Conservation (phyloP, 2,797 vertebrate species). For the Phrynocephalus forsythii region DNA sequence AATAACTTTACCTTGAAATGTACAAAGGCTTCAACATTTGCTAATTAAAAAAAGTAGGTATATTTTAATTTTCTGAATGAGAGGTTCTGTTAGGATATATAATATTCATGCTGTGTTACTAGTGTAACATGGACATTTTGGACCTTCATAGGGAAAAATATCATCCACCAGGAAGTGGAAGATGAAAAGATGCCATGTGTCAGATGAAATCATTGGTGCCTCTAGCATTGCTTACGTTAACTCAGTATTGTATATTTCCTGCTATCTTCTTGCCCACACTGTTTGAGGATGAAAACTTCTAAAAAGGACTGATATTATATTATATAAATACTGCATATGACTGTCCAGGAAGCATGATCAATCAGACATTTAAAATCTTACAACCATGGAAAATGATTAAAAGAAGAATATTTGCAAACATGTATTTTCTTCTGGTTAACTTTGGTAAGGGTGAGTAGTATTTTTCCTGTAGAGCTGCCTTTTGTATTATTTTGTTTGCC, state of each 20-base stretch:
- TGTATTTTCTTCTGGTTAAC: too few species aligned
- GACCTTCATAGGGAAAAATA: neutral
- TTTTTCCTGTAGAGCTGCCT: too few species aligned
- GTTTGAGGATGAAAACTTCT: too few species aligned
- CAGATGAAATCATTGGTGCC: neutral
- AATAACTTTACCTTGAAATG: conserved; percentile 1
- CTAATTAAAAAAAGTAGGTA: neutral
- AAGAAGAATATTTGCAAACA: too few species aligned
- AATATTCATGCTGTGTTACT: neutral
- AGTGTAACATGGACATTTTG: neutral
- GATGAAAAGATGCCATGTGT: neutral
- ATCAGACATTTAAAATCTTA: too few species aligned
- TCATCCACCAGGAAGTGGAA: neutral
- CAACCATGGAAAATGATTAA: too few species aligned
- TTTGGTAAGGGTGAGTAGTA: too few species aligned
- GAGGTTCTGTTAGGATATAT: neutral
- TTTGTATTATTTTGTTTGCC: too few species aligned
- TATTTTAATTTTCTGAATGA: conserved; percentile 37
- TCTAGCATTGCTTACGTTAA: neutral
- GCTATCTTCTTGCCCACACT: neutral
- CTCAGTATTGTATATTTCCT: neutral
- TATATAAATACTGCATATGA: too few species aligned
- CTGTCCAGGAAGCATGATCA: too few species aligned
- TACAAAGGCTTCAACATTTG: neutral
- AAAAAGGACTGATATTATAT: too few species aligned